phyloP scores from a whole-genome alignment of 2,113 vertebrate species.

The Sapajus apella region DNA sequence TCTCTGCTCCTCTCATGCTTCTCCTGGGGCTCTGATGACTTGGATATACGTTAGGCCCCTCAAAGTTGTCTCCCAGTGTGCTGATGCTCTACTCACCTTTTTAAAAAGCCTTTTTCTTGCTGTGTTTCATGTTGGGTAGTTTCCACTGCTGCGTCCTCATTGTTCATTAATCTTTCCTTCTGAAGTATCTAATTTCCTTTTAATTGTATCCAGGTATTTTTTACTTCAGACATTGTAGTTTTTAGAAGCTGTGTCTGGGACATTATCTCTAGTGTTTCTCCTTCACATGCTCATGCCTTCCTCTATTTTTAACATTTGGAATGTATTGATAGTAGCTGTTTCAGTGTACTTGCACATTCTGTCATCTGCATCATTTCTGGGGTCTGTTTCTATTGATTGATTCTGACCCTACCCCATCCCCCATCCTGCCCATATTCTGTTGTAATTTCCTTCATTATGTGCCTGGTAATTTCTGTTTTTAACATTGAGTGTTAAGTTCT shows the following conservation, averaged over 20 bases:
- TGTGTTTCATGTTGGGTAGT: background rate
- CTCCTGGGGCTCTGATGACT: background rate
- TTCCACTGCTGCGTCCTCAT: background rate
- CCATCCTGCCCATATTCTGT: background rate
- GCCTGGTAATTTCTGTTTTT: background rate
- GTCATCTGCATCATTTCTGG: background rate
- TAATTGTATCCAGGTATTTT: background rate
- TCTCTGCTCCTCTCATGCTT: background rate
- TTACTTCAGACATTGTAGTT: background rate
- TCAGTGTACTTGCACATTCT: background rate
- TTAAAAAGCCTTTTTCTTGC: background rate
- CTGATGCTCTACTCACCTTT: background rate
- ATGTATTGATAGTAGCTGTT: background rate
- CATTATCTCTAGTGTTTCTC: background rate
- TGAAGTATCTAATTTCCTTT: background rate
- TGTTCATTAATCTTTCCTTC: background rate
- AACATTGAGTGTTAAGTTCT: background rate
- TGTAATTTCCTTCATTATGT: background rate
- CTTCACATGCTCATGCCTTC: background rate
- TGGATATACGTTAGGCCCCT: background rate
- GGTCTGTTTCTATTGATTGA: background rate
- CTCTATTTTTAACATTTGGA: background rate
- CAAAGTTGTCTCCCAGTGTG: background rate
- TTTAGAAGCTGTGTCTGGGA: constrained; percentile 25
- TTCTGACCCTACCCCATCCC: background rate